phyloP scores from a whole-genome alignment of 1,140 invertebrate genomes.

The Apis florea region DNA sequence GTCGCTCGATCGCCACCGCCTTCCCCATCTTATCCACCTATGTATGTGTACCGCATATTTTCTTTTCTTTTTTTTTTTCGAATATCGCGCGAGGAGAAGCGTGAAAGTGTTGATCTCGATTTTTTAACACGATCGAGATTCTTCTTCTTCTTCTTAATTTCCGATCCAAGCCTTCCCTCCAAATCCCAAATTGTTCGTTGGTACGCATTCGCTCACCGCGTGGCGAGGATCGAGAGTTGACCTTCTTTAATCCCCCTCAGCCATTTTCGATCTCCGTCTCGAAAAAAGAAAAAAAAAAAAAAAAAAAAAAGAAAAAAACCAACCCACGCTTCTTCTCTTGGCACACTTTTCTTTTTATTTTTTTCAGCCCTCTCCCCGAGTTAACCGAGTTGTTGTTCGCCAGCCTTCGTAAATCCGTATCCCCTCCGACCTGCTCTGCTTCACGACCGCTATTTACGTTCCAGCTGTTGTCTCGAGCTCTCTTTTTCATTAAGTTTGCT shows the following conservation, averaged over 20 bases:
- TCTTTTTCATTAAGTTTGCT: slow-evolving; percentile 54
- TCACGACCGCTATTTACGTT: slow-evolving; percentile 34
- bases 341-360: neutral
- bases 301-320: neutral
- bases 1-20: slow-evolving; percentile 41
- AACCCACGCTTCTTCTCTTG: slow-evolving; percentile 10
- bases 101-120: no score
- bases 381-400: slow-evolving; percentile 11
- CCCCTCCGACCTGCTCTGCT: slow-evolving; percentile 39
- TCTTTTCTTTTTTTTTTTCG: no score
- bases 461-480: slow-evolving; percentile 31
- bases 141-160: no score
- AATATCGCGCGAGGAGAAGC: no score
- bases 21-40: neutral
- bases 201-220: neutral
- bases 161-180: no score
- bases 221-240: slow-evolving; percentile 17
- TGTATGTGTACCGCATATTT: no score
- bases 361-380: neutral
- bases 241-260: no score
- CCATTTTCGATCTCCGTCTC: neutral
- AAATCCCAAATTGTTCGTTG: no score
- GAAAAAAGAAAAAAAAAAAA: no score
- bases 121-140: no score
- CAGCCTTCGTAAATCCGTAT: slow-evolving; percentile 12